Base-by-base conservation (phyloP, 1,140 invertebrate species). In the Anastrepha obliqua region DNA sequence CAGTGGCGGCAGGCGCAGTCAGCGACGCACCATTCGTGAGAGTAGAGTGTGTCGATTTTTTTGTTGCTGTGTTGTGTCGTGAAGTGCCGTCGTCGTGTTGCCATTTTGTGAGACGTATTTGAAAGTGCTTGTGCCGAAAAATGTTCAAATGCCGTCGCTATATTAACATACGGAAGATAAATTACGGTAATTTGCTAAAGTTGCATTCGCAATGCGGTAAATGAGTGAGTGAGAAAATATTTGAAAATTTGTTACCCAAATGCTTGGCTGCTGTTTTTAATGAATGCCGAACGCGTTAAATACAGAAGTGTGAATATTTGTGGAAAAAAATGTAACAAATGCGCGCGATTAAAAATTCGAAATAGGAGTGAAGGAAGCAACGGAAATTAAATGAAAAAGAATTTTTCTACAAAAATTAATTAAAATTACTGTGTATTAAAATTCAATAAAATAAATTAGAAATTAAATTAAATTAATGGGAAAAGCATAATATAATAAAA, bases 11-110 rank as follows among this genome's bases (percentile, higher is more conserved):
- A 44, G 39, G 67, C 17, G 67, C 67, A 81, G 74, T 81, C 47
- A 81, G 74, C 42, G 74, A 81, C 74, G 17, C 47, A 81, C 17
- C 74, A 55, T 55, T 47, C 47, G 74, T 81, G 74, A 81, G 47
- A 81, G 74, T 81, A 55, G 17, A 81, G 74, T n/a, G 74, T 81
- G 44, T 74, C n/a, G 47, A 81, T 29, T 81, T 81, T 81, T 81
- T 81, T 81, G 74, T 81, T 81, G 47, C 74, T 81, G 74, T 81
- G 17, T 81, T 58, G 74, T 55, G 47, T 81, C 47, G 74, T 81
- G 74, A 20, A 51, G 11, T 81, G 74, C 74, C 74, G 74, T 81
- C 74, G 74, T 81, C 74, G 74, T 81, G 15, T 74, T 74, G 70
- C 42, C 70, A 15, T 17, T 44, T 47, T 42, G 47, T 15, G 74